Evolutionary conservation across 2,113 vertebrate species (phyloP).

Genomic region (Dromiciops gliroides): DNA sequence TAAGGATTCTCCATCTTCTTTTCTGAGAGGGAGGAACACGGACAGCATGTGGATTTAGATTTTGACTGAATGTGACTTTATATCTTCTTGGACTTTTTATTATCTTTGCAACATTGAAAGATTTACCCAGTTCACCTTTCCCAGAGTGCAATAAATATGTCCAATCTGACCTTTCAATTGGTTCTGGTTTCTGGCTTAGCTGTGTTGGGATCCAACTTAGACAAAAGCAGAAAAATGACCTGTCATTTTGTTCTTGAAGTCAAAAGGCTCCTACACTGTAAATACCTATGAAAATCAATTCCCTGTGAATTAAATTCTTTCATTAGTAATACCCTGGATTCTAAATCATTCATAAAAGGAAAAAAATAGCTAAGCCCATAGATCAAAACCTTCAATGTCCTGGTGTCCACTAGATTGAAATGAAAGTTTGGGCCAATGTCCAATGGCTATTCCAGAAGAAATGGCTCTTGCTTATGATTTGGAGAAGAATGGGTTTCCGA

Average conservation of each 20-base stretch:
- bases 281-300: constrained; percentile 46
- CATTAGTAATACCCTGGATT: constrained; percentile 27
- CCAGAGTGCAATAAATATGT: constrained; percentile 1
- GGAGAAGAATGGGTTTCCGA: neutral
- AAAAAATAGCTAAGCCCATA: constrained; percentile 19
- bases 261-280: neutral
- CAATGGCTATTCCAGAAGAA: neutral
- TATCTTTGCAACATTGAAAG: constrained; percentile 23
- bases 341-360: constrained; percentile 52
- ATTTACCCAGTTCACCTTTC: constrained; percentile 17
- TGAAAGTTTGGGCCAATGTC: constrained; percentile 11
- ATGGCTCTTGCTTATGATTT: neutral
- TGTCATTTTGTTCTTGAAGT: constrained; percentile 8
- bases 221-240: constrained; percentile 41
- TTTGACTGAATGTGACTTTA: neutral
- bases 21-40: neutral
- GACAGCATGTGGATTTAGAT: neutral
- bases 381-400: constrained; percentile 1
- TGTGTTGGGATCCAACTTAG: neutral
- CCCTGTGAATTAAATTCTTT: constrained; percentile 39
- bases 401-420: constrained; percentile 6
- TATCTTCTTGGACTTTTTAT: constrained; percentile 19
- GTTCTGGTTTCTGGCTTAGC: neutral
- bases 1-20: neutral
- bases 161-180: constrained; percentile 40